These are phyloP conservation scores for Engystomops pustulosus DNA, from an alignment of 2,113 vertebrate genomes.

Conservation along the genomic window DNA sequence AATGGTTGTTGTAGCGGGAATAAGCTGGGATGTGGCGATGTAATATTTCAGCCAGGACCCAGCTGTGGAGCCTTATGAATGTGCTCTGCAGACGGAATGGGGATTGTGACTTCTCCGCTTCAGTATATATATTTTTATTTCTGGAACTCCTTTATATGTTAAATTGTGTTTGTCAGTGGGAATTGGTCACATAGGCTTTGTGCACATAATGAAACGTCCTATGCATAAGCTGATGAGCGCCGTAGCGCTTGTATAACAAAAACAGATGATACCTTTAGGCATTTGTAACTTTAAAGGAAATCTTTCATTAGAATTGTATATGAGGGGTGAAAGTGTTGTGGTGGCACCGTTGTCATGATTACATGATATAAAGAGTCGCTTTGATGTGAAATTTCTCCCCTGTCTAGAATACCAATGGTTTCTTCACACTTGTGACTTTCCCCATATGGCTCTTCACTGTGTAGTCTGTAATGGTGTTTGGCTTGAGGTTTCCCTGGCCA, in stretches of 20 bases:
- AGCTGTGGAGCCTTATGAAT: conserved; percentile 22
- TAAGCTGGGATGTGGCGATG: neutral
- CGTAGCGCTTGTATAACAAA: neutral
- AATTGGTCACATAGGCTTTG: conserved; percentile 44
- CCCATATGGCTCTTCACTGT: neutral
- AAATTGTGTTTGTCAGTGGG: conserved; percentile 45
- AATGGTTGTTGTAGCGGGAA: conserved; percentile 26
- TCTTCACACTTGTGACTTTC: neutral
- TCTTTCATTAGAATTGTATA: conserved; percentile 33
- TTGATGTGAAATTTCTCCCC: neutral
- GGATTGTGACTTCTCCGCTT: conserved; percentile 6
- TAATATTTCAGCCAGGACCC: conserved; percentile 30
- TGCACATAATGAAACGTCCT: conserved; percentile 31
- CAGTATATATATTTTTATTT: conserved; percentile 38
- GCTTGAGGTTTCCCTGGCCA: too few species aligned
- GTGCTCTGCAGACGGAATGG: conserved; percentile 43
- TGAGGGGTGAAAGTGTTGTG: neutral
- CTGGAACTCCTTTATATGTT: conserved; percentile 25
- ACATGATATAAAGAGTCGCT: neutral
- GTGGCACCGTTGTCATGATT: neutral
- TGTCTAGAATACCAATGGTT: neutral
- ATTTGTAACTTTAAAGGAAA: conserved; percentile 29
- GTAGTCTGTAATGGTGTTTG: neutral
- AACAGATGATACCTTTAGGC: conserved; percentile 30
- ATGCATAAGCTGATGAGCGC: neutral